Evolutionary conservation across 2,888 invertebrate species (phyloP).

Genomic region (Baronia brevicornis): DNA sequence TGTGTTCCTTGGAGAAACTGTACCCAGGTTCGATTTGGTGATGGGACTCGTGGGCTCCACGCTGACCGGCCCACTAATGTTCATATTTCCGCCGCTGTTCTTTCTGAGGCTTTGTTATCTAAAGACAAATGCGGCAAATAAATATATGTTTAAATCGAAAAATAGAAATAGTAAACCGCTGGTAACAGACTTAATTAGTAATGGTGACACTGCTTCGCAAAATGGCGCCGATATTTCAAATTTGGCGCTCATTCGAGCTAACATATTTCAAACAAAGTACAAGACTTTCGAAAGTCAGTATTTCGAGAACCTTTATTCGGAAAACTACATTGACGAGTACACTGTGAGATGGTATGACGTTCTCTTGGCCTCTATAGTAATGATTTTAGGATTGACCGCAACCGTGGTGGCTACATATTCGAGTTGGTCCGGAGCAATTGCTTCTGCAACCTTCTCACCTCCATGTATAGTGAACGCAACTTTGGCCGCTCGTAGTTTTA

Average conservation of each 20-base stretch:
- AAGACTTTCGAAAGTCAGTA: slow-evolving; percentile 41
- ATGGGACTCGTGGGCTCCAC: slow-evolving; percentile 91
- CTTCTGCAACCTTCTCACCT: slow-evolving; percentile 79
- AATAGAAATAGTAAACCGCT: too few relatives aligned
- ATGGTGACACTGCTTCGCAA: slow-evolving; percentile 17
- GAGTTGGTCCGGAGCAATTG: slow-evolving; percentile 79
- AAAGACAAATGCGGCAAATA: slow-evolving; percentile 33
- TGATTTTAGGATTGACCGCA: slow-evolving; percentile 77
- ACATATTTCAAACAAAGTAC: slow-evolving; percentile 36
- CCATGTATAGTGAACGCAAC: slow-evolving; percentile 83
- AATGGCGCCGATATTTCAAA: slow-evolving; percentile 28
- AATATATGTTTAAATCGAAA: slow-evolving; percentile 12
- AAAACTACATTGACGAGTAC: slow-evolving; percentile 36
- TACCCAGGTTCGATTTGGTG: slow-evolving; percentile 90
- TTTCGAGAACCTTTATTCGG: slow-evolving; percentile 21
- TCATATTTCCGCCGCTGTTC: slow-evolving; percentile 88
- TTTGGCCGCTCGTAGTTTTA: slow-evolving; percentile 52
- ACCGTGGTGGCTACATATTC: slow-evolving; percentile 82
- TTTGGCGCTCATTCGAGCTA: slow-evolving; percentile 35
- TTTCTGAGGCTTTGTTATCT: slow-evolving; percentile 81
- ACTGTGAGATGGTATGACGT: slow-evolving; percentile 62
- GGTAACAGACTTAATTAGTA: slow-evolving; percentile 19
- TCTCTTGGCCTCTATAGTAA: slow-evolving; percentile 72
- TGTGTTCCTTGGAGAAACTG: slow-evolving; percentile 85
- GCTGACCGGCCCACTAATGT: slow-evolving; percentile 87